These are phyloP conservation scores for Drosophila fuyamai DNA, from an alignment of 1,140 invertebrate genomes.

Conservation along the genomic window DNA sequence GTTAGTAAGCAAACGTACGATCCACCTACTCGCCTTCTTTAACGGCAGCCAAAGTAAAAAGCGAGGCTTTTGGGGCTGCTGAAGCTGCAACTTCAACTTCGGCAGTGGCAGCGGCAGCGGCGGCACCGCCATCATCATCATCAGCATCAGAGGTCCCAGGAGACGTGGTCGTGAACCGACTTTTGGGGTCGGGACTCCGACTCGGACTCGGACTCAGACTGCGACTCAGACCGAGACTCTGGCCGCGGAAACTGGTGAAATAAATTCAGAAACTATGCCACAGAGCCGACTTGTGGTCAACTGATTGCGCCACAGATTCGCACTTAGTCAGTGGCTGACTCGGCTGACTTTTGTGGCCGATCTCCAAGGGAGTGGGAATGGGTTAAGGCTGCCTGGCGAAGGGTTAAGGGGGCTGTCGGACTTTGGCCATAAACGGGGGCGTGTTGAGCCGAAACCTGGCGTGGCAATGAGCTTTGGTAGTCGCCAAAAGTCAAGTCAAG, in stretches of 20 bases:
- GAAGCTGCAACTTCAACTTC: slow-evolving; percentile 54
- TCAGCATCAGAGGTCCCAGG: slow-evolving; percentile 31
- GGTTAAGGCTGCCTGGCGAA: neutral
- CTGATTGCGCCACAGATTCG: slow-evolving; percentile 83
- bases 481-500: slow-evolving; percentile 44
- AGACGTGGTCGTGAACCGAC: slow-evolving; percentile 71
- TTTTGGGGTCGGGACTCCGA: slow-evolving; percentile 42
- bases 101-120: slow-evolving; percentile 34
- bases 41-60: slow-evolving; percentile 60
- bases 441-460: slow-evolving; percentile 63
- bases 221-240: slow-evolving; percentile 2
- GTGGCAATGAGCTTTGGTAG: slow-evolving; percentile 72
- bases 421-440: slow-evolving; percentile 78
- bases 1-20: slow-evolving; percentile 84
- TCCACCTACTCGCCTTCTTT: slow-evolving; percentile 83
- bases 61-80: slow-evolving; percentile 24
- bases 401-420: slow-evolving; percentile 12
- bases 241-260: slow-evolving; percentile 60
- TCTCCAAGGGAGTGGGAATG: slow-evolving; percentile 18
- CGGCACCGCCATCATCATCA: slow-evolving; percentile 59
- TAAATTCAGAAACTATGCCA: slow-evolving; percentile 82
- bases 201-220: slow-evolving; percentile 17
- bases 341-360: slow-evolving; percentile 32
- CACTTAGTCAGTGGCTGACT: slow-evolving; percentile 76
- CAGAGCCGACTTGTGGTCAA: slow-evolving; percentile 54